Base-by-base conservation (phyloP, 2,888 invertebrate genomes). In the Lordiphosa fenestrarum region DNA sequence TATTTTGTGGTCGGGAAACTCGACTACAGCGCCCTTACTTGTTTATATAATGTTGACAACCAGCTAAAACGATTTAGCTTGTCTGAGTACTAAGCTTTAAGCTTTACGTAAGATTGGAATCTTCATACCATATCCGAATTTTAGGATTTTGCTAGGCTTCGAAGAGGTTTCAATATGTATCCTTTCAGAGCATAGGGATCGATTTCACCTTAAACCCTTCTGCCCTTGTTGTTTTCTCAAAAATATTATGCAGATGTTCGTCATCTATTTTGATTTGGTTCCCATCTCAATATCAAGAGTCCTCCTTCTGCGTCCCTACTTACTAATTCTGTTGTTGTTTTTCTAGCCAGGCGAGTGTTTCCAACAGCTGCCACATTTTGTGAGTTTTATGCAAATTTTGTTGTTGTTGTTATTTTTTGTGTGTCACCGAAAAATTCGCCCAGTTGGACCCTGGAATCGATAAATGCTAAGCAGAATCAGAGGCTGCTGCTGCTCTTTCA, bases 361-460 rank as follows among this genome's bases (percentile, higher is more conserved):
- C 53, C 40, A 39, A 36, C 63, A 51, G 63, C 59, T 59, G 49
- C 56, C 40, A 42, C 44, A 58, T 39, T 52, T 70, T 58, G 63
- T 58, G 60, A 62, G 58, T 61, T 66, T 78, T 78, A 76, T 76
- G 76, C 69, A 75, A 78, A 76, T 76, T 67, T 56, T 66, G 66
- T 71, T 75, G 69, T 15, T 15, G 15, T 15, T 15, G 15, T 15
- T 76, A 69, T 69, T 71, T 69, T 71, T 69, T 73, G 62, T 69
- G 66, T 73, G 75, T 73, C 75, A 75, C 48, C 71, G 33, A 71
- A 57, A 65, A 60, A 54, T 40, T 51, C 53, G 41, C 46, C 30
- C 55, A 42, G 15, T 21, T 36, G 49, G 41, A 19, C 39, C n/a
- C 36, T 15, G 15, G 15, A 74, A 78, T 76, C 76, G 73, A 76